Base-by-base conservation (phyloP, 2,797 vertebrate genomes). In the Sebastes taczanowskii region DNA sequence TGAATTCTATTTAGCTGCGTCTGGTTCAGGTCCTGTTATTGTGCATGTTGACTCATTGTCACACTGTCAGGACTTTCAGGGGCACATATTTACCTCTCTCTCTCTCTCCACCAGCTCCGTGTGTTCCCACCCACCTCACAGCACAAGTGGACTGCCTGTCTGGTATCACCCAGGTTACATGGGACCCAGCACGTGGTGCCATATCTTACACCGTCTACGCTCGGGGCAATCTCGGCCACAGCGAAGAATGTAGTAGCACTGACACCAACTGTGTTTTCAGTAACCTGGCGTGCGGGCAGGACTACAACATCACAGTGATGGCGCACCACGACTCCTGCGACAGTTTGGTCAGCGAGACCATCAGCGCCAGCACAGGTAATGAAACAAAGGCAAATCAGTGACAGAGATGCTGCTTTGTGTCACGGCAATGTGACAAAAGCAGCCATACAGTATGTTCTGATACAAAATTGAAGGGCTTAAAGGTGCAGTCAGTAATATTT, bases 241-340 rank as follows among this genome's bases (percentile, higher is more conserved):
- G 52, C 0, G 63, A 42, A 5, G 78, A 86, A 16, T 94, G 91
- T 14, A 55, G 16, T 72, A 88, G 0, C 77, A n/a, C 22, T 0
- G 93, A 95, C 80, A 93, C 91, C 32, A 66, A 23, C 67, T 97
- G 93, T 53, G 1, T 84, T 69, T 95, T 96, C 52, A 2, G 1
- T 2, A 46, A 71, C 63, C 89, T 96, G 83, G 55, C 25, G 1
- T 97, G 96, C 66, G 96, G 96, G 7, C 94, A 96, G 83, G 88
- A 91, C 81, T 96, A 96, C 86, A 91, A 27, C 63, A 85, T 96
- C 1, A 89, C 90, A 0, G 95, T 96, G 69, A 61, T 93, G 35
- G 94, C 95, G 22, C 49, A 27, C n/a, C 70, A 77, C 3, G 64
- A 73, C 27, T 56, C 55, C 71, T 97, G 96, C 22, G 7, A 16